A percentile compares a stretch with the other conserved stretches of the same genome.
phyloP scores from a whole-genome alignment of 1,140 invertebrate genomes.

The Diachasma alloeum region DNA sequence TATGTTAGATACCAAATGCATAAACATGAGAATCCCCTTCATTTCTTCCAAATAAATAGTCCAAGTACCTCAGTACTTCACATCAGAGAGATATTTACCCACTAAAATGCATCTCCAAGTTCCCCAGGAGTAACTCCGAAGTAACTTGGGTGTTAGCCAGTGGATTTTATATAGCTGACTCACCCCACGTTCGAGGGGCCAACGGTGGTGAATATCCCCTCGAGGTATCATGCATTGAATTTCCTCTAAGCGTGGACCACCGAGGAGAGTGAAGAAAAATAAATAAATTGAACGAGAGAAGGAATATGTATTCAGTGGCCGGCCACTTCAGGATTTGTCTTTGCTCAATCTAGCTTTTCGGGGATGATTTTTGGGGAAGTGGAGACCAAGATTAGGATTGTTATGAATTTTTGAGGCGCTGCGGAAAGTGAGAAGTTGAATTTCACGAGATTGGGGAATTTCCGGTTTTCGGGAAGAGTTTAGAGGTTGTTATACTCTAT shows the following conservation, averaged over 20 bases:
- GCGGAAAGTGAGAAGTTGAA: background rate
- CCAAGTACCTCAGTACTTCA: too few species aligned
- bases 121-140: background rate
- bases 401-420: background rate
- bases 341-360: background rate
- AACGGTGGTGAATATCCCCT: background rate
- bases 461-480: background rate
- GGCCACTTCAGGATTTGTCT: background rate
- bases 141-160: background rate
- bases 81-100: too few species aligned
- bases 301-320: background rate
- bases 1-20: too few species aligned
- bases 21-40: too few species aligned
- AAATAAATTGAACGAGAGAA: background rate
- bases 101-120: too few species aligned
- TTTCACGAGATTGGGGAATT: background rate
- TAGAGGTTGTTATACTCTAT: background rate
- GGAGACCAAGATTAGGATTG: background rate
- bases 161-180: background rate
- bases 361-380: background rate
- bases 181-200: too few species aligned
- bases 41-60: too few species aligned
- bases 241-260: background rate
- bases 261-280: background rate
- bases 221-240: background rate